Evolutionary conservation across 2,797 vertebrate genomes (phyloP).

Genomic region (Epinephelus awoara): DNA sequence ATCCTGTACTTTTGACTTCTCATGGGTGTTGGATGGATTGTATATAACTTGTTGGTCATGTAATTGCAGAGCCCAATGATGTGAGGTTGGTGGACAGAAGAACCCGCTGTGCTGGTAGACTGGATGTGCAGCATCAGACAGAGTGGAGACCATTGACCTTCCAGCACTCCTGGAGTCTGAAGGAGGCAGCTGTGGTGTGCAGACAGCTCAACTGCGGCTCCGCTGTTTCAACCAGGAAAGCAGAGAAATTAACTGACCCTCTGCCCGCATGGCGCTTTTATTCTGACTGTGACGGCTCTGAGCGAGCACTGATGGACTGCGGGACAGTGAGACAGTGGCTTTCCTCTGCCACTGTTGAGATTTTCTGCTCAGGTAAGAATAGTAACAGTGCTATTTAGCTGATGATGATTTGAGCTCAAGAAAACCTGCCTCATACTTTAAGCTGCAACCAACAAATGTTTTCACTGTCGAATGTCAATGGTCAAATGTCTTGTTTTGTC

Average conservation of each 20-base stretch:
- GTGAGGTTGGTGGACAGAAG: slow-evolving; percentile 7
- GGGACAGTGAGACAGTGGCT: slow-evolving; percentile 8
- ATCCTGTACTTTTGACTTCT: too few relatives aligned
- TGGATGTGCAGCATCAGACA: slow-evolving; percentile 1
- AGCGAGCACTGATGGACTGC: slow-evolving; percentile 35
- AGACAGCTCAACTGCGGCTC: slow-evolving; percentile 43
- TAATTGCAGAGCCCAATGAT: background rate
- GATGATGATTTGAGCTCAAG: background rate
- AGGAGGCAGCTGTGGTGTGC: slow-evolving; percentile 40
- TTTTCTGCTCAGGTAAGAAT: slow-evolving; percentile 42
- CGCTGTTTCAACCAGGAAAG: background rate
- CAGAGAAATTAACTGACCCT: rapidly evolving
- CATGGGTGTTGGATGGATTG: too few relatives aligned
- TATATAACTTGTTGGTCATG: too few relatives aligned
- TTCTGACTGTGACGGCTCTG: slow-evolving; percentile 46
- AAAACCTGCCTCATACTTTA: too few relatives aligned
- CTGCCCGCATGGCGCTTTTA: slow-evolving; percentile 28
- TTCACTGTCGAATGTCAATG: too few relatives aligned
- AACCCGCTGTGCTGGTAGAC: slow-evolving; percentile 10
- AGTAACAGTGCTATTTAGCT: too few relatives aligned
- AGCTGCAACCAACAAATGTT: too few relatives aligned
- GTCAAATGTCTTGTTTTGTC: too few relatives aligned
- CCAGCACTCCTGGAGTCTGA: slow-evolving; percentile 22
- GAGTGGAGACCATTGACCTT: slow-evolving; percentile 28
- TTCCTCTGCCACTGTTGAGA: slow-evolving; percentile 14